Base-by-base conservation (phyloP, 2,113 vertebrate genomes). In the Neoarius graeffei region DNA sequence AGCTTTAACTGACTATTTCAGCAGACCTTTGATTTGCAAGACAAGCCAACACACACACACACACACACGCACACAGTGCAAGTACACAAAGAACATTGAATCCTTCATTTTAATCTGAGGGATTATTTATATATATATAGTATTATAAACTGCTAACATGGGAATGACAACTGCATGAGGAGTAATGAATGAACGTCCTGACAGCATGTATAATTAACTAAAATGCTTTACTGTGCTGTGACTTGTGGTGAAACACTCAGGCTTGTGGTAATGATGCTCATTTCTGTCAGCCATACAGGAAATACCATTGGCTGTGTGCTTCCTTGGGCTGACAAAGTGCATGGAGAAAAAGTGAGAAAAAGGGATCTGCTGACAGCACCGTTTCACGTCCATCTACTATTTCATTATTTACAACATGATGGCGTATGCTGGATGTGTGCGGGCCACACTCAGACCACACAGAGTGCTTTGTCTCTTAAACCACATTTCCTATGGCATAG, bases 271-370 rank as follows among this genome's bases (percentile, higher is more conserved):
- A 92, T 89, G 84, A 74, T 52, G 77, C 89, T 92, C 83, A 89
- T 91, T 94, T 89, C 90, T 91, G 85, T 85, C 88, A 93, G 91
- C 90, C 42, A 56, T 42, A 85, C 91, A 93, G 92, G 93, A 95
- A 93, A 94, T 94, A 94, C 93, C 92, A 92, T 15, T 62, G 85
- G 88, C 88, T 90, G 91, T 92, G 87, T 86, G 90, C 92, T 93
- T 93, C 91, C 54, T 74, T 91, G 87, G 64, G 17, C 87, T 88
- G 81, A 62, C 84, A 87, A 73, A 35, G 66, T 25, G 52, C 82
- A 54, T 50, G 79, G 69, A 81, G 87, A 90, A 54, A 85, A 74
- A 87, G 83, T 15, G 30, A 87, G 52, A 57, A 35, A 81, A 11
- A 27, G 77, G 85, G 91, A 83, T 88, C 59, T 91, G 94, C 93